Evolutionary conservation across 2,797 vertebrate species (phyloP).

Genomic region (Molothrus ater): DNA sequence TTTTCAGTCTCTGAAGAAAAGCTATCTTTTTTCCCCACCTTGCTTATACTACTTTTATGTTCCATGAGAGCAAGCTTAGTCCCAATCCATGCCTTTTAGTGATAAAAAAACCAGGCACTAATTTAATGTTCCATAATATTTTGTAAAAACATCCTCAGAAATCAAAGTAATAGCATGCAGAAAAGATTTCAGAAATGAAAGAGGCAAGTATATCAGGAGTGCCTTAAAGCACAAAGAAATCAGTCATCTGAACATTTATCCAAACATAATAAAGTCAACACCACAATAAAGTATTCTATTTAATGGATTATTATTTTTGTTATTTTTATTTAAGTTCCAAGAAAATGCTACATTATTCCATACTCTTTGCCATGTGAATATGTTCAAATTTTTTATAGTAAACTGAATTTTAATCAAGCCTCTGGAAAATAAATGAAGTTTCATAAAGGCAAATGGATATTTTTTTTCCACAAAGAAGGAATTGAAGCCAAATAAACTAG

Average conservation of each 20-base stretch:
- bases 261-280: constrained; percentile 13
- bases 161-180: constrained; percentile 37
- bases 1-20: constrained; percentile 51
- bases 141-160: constrained; percentile 35
- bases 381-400: not conserved
- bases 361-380: not conserved
- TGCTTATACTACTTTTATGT: constrained; percentile 45
- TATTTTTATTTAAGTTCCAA: constrained; percentile 21
- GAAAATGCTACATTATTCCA: not conserved
- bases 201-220: not conserved
- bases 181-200: constrained; percentile 20
- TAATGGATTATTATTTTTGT: constrained; percentile 30
- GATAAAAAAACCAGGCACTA: constrained; percentile 43
- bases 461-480: not conserved
- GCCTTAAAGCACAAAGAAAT: constrained; percentile 21
- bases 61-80: constrained; percentile 34
- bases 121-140: constrained; percentile 51
- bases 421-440: constrained; percentile 24
- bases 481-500: constrained; percentile 16
- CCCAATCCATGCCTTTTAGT: constrained; percentile 10
- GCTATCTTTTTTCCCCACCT: constrained; percentile 33
- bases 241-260: constrained; percentile 31
- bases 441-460: not conserved
- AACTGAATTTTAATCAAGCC: not conserved
- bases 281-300: constrained; percentile 4